A percentile compares a stretch with the other conserved stretches of the same genome.
Evolutionary conservation across 2,888 invertebrate species (phyloP).

Genomic region (Morpho helenor): DNA sequence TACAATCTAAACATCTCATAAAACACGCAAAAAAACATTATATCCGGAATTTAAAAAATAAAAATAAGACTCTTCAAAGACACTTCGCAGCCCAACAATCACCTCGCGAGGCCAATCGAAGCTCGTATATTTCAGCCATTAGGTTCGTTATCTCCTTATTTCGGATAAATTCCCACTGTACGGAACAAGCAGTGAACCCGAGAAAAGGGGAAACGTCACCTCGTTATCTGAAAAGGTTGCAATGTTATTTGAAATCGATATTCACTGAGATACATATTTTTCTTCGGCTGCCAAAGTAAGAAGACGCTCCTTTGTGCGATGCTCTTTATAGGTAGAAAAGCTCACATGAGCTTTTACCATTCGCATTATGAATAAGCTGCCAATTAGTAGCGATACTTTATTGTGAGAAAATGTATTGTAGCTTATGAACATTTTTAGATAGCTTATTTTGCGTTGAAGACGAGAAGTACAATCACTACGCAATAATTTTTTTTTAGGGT

Average conservation of each 20-base stretch:
- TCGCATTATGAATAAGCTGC: conserved; percentile 10
- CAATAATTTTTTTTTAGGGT: too few species aligned
- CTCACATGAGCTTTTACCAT: conserved; percentile 15
- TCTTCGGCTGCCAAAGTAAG: conserved; percentile 36
- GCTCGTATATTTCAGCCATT: conserved; percentile 52
- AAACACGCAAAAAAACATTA: background rate
- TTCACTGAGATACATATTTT: conserved; percentile 62
- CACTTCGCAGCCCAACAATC: conserved; percentile 7
- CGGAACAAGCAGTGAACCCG: conserved; percentile 54
- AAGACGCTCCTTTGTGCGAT: conserved; percentile 26
- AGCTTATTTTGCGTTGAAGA: too few species aligned
- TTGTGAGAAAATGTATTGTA: conserved; percentile 5
- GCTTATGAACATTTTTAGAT: too few species aligned
- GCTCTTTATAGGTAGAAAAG: conserved; percentile 20
- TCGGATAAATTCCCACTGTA: conserved; percentile 73
- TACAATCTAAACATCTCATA: too few species aligned
- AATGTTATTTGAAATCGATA: conserved; percentile 80
- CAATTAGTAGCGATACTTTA: conserved; percentile 15
- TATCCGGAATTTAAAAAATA: background rate
- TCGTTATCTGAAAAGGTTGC: conserved; percentile 79
- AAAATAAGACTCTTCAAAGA: background rate
- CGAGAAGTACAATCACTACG: too few species aligned
- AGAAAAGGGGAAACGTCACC: conserved; percentile 75
- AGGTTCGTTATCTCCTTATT: conserved; percentile 77
- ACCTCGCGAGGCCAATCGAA: conserved; percentile 45